Evolutionary conservation across 2,888 invertebrate genomes (phyloP).

Genomic region (Hyposoter didymator): DNA sequence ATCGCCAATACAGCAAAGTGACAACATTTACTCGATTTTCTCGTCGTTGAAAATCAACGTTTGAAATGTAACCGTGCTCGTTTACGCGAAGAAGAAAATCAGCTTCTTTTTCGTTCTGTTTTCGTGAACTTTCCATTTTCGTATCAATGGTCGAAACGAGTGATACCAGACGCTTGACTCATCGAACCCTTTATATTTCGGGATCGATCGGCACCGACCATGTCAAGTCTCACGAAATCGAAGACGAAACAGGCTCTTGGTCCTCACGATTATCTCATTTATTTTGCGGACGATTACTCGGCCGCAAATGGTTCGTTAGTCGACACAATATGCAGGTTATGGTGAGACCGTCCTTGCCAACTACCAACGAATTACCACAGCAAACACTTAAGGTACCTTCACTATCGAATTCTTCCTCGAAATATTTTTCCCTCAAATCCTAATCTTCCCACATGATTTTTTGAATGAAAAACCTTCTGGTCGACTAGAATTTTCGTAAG

Average conservation of each 20-base stretch:
- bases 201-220: constrained; percentile 65
- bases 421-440: neutral
- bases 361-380: constrained; percentile 31
- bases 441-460: too few relatives aligned
- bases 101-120: constrained; percentile 17
- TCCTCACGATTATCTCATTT: constrained; percentile 69
- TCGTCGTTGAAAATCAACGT: neutral
- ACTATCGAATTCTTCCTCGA: neutral
- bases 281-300: constrained; percentile 70
- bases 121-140: constrained; percentile 10
- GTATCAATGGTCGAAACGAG: constrained; percentile 66
- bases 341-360: constrained; percentile 51
- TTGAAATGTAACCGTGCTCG: neutral
- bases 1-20: neutral
- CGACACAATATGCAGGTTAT: constrained; percentile 70
- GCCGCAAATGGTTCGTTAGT: constrained; percentile 69
- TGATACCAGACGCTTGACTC: constrained; percentile 73
- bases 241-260: constrained; percentile 68
- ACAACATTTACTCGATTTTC: neutral
- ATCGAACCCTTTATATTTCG: constrained; percentile 73
- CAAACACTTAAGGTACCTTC: constrained; percentile 12
- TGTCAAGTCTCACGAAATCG: constrained; percentile 42
- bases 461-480: too few relatives aligned
- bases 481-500: neutral
- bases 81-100: neutral